These are phyloP conservation scores for Melanargia galathea DNA, from an alignment of 2,888 invertebrate species.

Conservation along the genomic window DNA sequence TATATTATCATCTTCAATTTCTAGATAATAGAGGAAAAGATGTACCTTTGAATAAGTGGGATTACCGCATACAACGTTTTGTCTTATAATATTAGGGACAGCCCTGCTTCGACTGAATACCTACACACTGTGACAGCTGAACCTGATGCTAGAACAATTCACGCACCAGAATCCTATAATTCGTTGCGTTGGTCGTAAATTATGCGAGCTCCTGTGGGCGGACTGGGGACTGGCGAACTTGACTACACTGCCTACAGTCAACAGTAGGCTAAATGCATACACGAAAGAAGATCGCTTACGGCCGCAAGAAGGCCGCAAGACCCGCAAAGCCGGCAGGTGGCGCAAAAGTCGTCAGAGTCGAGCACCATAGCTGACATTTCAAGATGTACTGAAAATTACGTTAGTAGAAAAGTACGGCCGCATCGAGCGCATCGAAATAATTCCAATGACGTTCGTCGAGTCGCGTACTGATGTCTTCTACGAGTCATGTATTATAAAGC, in stretches of 20 bases:
- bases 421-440: too few species aligned
- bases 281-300: background rate
- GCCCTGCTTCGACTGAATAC: slow-evolving; percentile 1
- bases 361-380: too few species aligned
- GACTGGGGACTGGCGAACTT: slow-evolving; percentile 37
- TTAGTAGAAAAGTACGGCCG: too few species aligned
- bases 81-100: background rate
- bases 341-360: too few species aligned
- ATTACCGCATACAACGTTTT: background rate
- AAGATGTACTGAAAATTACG: too few species aligned
- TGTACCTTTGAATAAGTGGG: too few species aligned
- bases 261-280: slow-evolving; percentile 14
- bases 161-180: slow-evolving; percentile 27
- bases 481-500: too few species aligned
- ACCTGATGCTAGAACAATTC: slow-evolving; percentile 33
- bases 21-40: too few species aligned
- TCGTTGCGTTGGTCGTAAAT: slow-evolving; percentile 30
- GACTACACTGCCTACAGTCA: slow-evolving; percentile 24
- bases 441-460: too few species aligned
- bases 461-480: too few species aligned
- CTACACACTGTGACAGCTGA: slow-evolving; percentile 9
- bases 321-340: background rate
- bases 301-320: background rate
- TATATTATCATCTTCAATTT: too few species aligned
- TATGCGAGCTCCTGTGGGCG: slow-evolving; percentile 39